Base-by-base conservation (phyloP, 2,797 vertebrate genomes). In the Phalloptychus januarius region DNA sequence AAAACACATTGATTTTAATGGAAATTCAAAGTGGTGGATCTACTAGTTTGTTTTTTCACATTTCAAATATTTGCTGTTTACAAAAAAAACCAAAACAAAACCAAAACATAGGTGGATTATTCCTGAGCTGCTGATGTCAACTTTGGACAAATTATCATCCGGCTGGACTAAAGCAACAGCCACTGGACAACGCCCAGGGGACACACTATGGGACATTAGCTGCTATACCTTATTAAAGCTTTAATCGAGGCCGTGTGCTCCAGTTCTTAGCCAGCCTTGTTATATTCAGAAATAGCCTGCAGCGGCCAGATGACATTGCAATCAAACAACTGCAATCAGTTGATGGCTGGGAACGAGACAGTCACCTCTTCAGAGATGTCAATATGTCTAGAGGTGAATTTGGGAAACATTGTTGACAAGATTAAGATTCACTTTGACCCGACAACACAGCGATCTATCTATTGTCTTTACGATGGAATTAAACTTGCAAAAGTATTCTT, bases 311-410 rank as follows among this genome's bases (percentile, higher is more conserved):
- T 65, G 54, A 74, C 70, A 50, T 23, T 70, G 38, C 74, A 79
- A 84, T 83, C 58, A 82, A 78, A 79, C 63, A 71, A 28, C 50
- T 42, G 70, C 36, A 75, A 56, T 79, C 4, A 72, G 52, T 5
- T 73, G 83, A 76, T 3, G 7, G 18, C 33, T 65, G 28, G 44
- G 82, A 84, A 82, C 80, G 85, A 80, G 74, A 79, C 8, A 36
- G 82, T 89, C 86, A 90, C 89, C 87, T 91, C 83, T 83, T 71
- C 77, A 38, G 69, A 1, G 25, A 38, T 61, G 20, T 93, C 91
- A 80, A 91, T 93, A 90, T 0, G 90, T 93, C 91, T 93, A 83
- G 88, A 94, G 91, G 92, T 93, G 92, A 93, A 92, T 92, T 88
- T 91, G 71, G 83, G 76, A 81, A 65, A 79, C n/a, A 42, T 61